Evolutionary conservation across 2,113 vertebrate genomes (phyloP).

Genomic region (Pelmatolapia mariae): DNA sequence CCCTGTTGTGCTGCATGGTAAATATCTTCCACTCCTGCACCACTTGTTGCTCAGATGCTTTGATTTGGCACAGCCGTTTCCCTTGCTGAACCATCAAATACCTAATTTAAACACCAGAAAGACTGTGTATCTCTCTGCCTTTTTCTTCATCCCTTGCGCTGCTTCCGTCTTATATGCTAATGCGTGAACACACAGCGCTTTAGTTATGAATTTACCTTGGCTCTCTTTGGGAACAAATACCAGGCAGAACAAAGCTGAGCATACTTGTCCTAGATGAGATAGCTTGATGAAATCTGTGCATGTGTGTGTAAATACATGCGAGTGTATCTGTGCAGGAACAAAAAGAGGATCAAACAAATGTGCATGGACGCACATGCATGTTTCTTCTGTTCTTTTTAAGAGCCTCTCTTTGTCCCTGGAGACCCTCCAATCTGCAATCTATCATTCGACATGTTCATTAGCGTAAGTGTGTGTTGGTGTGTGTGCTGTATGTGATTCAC

Average conservation of each 20-base stretch:
- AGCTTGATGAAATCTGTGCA: constrained; percentile 17
- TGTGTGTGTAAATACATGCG: neutral
- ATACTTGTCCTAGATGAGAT: constrained; percentile 23
- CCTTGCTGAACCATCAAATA: constrained; percentile 9
- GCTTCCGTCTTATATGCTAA: constrained; percentile 45
- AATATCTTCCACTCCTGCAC: neutral
- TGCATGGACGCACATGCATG: neutral
- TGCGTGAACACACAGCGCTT: constrained; percentile 2
- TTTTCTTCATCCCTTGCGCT: neutral
- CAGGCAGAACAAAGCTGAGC: constrained; percentile 29
- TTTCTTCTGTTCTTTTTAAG: constrained; percentile 22
- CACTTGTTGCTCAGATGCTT: constrained; percentile 29
- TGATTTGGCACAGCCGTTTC: neutral
- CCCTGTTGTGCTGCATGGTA: neutral
- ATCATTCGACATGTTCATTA: constrained; percentile 61
- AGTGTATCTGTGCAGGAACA: neutral
- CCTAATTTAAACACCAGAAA: constrained; percentile 31
- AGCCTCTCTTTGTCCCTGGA: constrained; percentile 13
- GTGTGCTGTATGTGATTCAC: constrained; percentile 13
- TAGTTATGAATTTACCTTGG: neutral
- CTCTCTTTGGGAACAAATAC: constrained; percentile 31
- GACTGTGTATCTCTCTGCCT: neutral
- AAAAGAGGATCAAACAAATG: constrained; percentile 13
- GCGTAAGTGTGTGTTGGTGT: neutral
- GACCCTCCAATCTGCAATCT: constrained; percentile 34